phyloP scores from a whole-genome alignment of 1,140 invertebrate species.

The Drosophila saltans region DNA sequence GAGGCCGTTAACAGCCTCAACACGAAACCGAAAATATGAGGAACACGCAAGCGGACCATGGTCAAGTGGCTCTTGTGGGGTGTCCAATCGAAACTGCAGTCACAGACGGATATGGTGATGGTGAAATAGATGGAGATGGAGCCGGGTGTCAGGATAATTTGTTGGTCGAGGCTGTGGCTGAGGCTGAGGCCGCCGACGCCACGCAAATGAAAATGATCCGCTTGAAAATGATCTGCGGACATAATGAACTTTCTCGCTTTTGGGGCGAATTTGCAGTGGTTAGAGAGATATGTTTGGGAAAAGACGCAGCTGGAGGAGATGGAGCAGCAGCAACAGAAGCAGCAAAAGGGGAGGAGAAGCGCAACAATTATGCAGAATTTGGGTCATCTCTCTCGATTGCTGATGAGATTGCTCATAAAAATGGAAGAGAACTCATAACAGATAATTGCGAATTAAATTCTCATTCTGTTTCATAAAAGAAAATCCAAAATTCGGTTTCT shows the following conservation, averaged over 20 bases:
- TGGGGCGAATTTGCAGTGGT: constrained; percentile 54
- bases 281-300: constrained; percentile 51
- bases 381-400: constrained; percentile 62
- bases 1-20: constrained; percentile 34
- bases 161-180: constrained; percentile 23
- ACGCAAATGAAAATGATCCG: constrained; percentile 71
- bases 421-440: constrained; percentile 39
- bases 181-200: constrained; percentile 49
- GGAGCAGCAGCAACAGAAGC: background rate
- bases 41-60: constrained; percentile 69
- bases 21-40: constrained; percentile 70
- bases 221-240: constrained; percentile 59
- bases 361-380: constrained; percentile 74
- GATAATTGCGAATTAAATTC: constrained; percentile 64
- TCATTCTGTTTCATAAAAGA: constrained; percentile 30
- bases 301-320: constrained; percentile 28
- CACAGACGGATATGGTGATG: background rate
- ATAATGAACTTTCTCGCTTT: constrained; percentile 78
- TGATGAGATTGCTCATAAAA: constrained; percentile 62
- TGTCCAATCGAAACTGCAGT: constrained; percentile 18
- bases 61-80: constrained; percentile 67
- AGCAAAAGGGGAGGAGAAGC: constrained; percentile 4
- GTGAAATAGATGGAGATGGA: constrained; percentile 22
- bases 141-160: constrained; percentile 76
- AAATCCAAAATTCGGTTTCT: constrained; percentile 41